Evolutionary conservation across 2,888 invertebrate species (phyloP).

Genomic region (Sphinx pinastri): DNA sequence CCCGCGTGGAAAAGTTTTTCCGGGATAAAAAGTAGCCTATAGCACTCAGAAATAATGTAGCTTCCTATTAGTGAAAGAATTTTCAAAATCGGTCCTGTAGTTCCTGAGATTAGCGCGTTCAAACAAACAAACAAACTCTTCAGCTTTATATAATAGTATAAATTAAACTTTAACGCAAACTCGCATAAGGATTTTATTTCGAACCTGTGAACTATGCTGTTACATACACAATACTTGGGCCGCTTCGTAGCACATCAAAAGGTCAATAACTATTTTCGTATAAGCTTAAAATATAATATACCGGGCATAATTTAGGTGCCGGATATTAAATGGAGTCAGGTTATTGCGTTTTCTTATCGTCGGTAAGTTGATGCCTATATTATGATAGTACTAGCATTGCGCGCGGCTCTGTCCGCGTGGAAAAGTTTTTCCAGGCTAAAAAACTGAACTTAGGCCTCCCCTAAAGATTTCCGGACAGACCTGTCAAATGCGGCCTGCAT

Average conservation of each 20-base stretch:
- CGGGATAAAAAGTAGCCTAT: too few relatives aligned
- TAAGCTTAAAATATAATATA: constrained; percentile 1
- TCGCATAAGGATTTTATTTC: background rate
- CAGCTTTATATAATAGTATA: background rate
- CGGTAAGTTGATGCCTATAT: background rate
- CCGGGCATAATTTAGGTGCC: background rate
- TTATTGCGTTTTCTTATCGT: background rate
- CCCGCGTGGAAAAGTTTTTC: too few relatives aligned
- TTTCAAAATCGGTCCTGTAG: too few relatives aligned
- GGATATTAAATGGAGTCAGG: constrained; percentile 1
- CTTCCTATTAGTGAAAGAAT: too few relatives aligned
- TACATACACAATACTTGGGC: background rate
- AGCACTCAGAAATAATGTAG: too few relatives aligned
- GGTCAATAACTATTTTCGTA: constrained; percentile 8
- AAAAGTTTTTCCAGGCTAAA: too few relatives aligned
- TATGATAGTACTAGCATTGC: too few relatives aligned
- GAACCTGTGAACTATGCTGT: background rate
- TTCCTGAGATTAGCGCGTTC: background rate
- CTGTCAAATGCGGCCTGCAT: too few relatives aligned
- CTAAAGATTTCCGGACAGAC: too few relatives aligned
- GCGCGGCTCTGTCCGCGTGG: too few relatives aligned
- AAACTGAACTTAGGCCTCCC: too few relatives aligned
- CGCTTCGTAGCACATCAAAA: background rate
- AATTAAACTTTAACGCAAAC: background rate
- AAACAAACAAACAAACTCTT: background rate